Conservation (phyloP, 2,888 invertebrate genomes). For the Himalopsyche japonica region DNA sequence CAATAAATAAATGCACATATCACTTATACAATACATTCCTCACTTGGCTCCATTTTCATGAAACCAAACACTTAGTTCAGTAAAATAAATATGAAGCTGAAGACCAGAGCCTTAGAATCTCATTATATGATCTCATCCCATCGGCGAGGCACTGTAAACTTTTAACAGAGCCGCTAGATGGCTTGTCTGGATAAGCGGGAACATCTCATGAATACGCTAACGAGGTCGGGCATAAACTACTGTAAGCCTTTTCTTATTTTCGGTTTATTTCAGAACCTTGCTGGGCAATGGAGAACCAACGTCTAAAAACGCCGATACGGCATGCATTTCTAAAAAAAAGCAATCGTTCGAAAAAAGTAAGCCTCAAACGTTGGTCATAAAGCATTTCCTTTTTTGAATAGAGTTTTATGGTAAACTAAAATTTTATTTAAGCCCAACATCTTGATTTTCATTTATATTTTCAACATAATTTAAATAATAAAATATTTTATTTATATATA, state of each 20-base stretch:
- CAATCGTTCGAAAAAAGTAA: neutral
- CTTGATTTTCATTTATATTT: too few relatives aligned
- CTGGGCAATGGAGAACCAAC: neutral
- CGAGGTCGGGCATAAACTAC: slow-evolving; percentile 6
- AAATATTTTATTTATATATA: too few relatives aligned
- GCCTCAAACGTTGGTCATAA: neutral
- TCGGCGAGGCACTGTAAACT: neutral
- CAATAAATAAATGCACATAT: too few relatives aligned
- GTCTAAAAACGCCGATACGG: neutral
- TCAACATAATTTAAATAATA: too few relatives aligned
- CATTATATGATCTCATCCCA: slow-evolving; percentile 14
- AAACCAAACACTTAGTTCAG: neutral
- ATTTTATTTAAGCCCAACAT: too few relatives aligned
- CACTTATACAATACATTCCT: too few relatives aligned
- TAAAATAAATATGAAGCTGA: neutral
- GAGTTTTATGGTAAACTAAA: too few relatives aligned
- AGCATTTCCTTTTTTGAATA: neutral
- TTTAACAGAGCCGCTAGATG: slow-evolving; percentile 10
- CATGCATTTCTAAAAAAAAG: neutral
- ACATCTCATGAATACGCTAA: slow-evolving; percentile 23
- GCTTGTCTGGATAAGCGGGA: slow-evolving; percentile 16
- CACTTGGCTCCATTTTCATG: neutral
- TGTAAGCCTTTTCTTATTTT: neutral
- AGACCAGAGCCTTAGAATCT: slow-evolving; percentile 1
- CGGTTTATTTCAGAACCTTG: neutral